Evolutionary conservation across 1,140 invertebrate species (phyloP), one percentile per base, ranked within the genome.

Genomic region (Drosophila pseudoobscura): DNA sequence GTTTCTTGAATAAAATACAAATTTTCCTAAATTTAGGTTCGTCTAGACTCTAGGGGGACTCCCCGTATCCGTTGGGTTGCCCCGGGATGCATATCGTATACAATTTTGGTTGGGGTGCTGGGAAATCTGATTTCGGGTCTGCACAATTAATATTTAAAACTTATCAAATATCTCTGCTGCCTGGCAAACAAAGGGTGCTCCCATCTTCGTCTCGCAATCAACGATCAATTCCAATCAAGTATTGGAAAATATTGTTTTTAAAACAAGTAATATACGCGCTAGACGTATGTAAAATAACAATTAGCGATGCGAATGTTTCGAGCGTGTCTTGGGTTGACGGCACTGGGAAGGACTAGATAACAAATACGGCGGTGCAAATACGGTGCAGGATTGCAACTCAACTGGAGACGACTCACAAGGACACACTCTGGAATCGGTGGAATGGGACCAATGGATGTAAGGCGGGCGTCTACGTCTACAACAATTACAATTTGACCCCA

Each of bases 311-410:
- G 63, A 56, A 58, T 52, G 52, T 53, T 62, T 72, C 35, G 24
- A 39, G 35, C 35, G 15, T n/a, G 35, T 22, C 35, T 35, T 4
- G 26, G 54, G 44, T 5, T n/a, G 43, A 47, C 26, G 65, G 24
- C 62, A 56, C 51, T 64, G 71, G 71, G 11, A 74, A 65, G 71
- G 71, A 75, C 71, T 75, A 75, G 71, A 75, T 74, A 75, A 75
- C 71, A 75, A 74, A 61, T 54, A 72, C 68, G 50, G 61, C 64
- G 29, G 29, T 29, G 29, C 71, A 74, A 74, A 61, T 54, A 49
- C 63, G 24, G 35, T 17, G 62, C 52, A 41, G 26, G 46, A 31
- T 24, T 69, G 54, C 31, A 70, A 63, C 11, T 72, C 56, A 62
- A 56, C 54, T 56, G 29, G 45, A 53, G 52, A 47, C 31, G 57